These are phyloP conservation scores for Ramphastos sulfuratus DNA, from an alignment of 2,113 vertebrate species.

Conservation along the genomic window DNA sequence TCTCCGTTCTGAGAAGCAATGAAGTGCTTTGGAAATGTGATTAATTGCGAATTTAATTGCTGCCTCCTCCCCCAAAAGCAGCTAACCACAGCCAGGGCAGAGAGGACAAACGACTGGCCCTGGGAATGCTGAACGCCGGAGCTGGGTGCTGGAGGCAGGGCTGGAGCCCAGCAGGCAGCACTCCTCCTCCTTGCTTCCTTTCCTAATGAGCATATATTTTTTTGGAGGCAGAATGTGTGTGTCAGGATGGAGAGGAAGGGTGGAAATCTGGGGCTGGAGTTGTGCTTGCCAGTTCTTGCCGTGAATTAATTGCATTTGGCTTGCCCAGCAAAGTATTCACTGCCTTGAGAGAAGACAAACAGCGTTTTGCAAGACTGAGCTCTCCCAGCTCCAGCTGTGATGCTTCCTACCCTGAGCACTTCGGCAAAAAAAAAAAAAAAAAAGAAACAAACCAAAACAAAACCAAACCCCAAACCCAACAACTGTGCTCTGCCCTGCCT, in stretches of 20 bases:
- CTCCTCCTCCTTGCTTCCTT: slow-evolving; percentile 2
- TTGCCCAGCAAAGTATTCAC: slow-evolving; percentile 35
- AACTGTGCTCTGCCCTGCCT: not conserved
- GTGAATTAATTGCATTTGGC: slow-evolving; percentile 59
- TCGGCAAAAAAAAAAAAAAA: not conserved
- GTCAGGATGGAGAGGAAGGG: slow-evolving; percentile 46
- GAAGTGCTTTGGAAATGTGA: not conserved
- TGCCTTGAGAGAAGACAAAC: slow-evolving; percentile 54
- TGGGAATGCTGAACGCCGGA: not conserved
- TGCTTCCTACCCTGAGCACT: slow-evolving; percentile 9
- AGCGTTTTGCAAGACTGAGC: slow-evolving; percentile 54
- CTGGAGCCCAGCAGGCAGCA: not conserved
- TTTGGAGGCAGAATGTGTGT: slow-evolving; percentile 41
- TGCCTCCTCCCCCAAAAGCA: not conserved
- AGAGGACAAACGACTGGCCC: not conserved
- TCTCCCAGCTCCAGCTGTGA: slow-evolving; percentile 49
- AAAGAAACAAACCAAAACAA: too few relatives aligned
- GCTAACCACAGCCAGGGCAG: not conserved
- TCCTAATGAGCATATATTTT: slow-evolving; percentile 3
- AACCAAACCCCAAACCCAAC: too few relatives aligned
- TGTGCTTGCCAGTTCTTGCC: slow-evolving; percentile 39
- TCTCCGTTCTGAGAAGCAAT: not conserved
- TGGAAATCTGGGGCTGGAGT: slow-evolving; percentile 37
- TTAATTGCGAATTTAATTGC: not conserved
- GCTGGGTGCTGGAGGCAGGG: not conserved